Base-by-base conservation (phyloP, 2,888 invertebrate species). In the Allygus modestus region DNA sequence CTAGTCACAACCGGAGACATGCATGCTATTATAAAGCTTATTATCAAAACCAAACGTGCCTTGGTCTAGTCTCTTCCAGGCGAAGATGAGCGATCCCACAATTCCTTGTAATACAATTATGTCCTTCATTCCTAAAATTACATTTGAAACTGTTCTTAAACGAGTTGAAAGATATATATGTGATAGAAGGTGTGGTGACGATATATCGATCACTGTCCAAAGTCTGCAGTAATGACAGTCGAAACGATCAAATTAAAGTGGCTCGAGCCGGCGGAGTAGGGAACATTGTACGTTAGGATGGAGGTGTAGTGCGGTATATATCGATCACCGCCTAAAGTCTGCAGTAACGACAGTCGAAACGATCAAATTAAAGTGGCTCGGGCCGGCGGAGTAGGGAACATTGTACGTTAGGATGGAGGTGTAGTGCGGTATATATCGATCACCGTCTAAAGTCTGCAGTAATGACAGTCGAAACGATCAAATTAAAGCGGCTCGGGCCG, bases 161-260 rank as follows among this genome's bases (percentile, higher is more conserved):
- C n/a, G 65, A 65, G 65, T 28, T 11, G 65, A 28, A 65, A 65
- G 31, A 65, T 65, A n/a, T n/a, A n/a, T n/a, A n/a, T 51, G 11
- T 15, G 28, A 65, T 9, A 65, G 28, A 15, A 65, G 65, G 28
- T 31, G 65, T 15, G 15, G 65, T 23, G 54, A 23, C 31, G 65
- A 65, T 65, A 65, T 65, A 65, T 65, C 65, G 65, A 28, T 28
- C 65, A 65, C 65, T 11, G 65, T 65, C 65, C 15, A 28, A 65
- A 65, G 65, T 65, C 65, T 65, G 65, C 65, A 65, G 65, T 65
- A 65, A 65, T 65, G 65, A 65, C 65, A 65, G 65, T 65, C 26
- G 65, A 28, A 65, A 65, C 65, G 65, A 65, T 65, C 65, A 65
- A 65, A 65, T 65, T 65, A 65, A 65, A 65, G 65, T 28, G 31